Conservation (phyloP, 2,113 vertebrate species). For the Progne subis region DNA sequence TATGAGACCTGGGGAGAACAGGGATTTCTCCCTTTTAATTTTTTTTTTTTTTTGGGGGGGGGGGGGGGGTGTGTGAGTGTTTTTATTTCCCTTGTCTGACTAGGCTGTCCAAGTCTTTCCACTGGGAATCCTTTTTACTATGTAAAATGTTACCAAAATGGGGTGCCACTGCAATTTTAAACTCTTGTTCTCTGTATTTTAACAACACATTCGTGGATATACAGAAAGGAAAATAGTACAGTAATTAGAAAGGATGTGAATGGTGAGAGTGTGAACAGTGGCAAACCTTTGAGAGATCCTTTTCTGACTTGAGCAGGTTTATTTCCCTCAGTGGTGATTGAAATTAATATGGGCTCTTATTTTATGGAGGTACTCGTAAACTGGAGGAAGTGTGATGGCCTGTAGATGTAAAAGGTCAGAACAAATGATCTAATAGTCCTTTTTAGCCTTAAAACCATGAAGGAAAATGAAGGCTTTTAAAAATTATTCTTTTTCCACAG, state of each 20-base stretch:
- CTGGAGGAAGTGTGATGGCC: conserved; percentile 43
- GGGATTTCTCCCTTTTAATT: neutral
- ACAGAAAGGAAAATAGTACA: neutral
- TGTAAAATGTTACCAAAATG: neutral
- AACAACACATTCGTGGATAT: neutral
- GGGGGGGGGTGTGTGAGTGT: too few species aligned
- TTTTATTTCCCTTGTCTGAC: neutral
- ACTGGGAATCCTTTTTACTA: neutral
- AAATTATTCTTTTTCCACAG: neutral
- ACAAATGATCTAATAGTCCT: conserved; percentile 17
- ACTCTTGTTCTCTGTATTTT: neutral
- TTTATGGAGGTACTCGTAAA: conserved; percentile 43
- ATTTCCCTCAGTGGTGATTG: conserved; percentile 40
- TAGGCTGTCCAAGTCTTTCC: neutral
- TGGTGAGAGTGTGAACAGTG: neutral
- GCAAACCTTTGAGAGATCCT: neutral
- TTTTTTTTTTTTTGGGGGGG: neutral
- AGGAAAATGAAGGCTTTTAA: conserved; percentile 25
- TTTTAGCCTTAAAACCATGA: conserved; percentile 31
- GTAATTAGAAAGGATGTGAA: conserved; percentile 11
- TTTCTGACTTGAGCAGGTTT: conserved; percentile 13
- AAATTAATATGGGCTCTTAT: conserved; percentile 47
- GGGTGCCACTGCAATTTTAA: neutral
- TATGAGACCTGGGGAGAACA: neutral
- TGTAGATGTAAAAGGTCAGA: conserved; percentile 46